phyloP scores from a whole-genome alignment of 2,888 invertebrate genomes.

The Helicoverpa assulta region DNA sequence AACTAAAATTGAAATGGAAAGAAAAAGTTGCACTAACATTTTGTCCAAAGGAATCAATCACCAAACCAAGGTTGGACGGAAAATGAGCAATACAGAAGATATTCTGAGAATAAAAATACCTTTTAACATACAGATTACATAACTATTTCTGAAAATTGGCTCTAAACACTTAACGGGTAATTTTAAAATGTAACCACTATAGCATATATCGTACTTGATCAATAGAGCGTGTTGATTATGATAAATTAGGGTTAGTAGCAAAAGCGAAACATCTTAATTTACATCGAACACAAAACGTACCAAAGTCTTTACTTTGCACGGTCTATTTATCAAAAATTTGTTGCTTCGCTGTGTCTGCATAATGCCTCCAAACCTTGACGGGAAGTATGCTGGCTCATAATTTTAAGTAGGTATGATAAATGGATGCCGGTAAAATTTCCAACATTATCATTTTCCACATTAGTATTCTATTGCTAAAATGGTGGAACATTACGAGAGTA shows the following conservation, averaged over 20 bases:
- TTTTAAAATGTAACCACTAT: too few species aligned
- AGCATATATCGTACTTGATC: not conserved
- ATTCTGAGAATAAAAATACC: too few species aligned
- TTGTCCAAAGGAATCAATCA: too few species aligned
- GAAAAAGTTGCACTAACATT: too few species aligned
- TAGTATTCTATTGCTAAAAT: conserved; percentile 38
- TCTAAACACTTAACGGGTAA: too few species aligned
- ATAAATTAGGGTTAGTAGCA: not conserved
- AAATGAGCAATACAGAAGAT: too few species aligned
- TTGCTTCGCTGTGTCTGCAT: conserved; percentile 6
- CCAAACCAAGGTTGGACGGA: too few species aligned
- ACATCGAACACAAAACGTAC: not conserved
- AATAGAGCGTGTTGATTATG: not conserved
- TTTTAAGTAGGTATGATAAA: conserved; percentile 46
- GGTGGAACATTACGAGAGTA: conserved; percentile 29
- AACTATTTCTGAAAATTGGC: too few species aligned
- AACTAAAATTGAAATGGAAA: too few species aligned
- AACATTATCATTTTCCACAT: conserved; percentile 32
- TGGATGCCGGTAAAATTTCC: conserved; percentile 14
- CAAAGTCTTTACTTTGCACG: conserved; percentile 1
- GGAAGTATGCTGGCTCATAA: conserved; percentile 17
- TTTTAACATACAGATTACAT: too few species aligned
- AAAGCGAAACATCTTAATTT: not conserved
- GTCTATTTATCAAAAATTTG: conserved; percentile 27
- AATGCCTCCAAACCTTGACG: not conserved